A percentile compares a stretch with the other conserved stretches of the same genome.
Evolutionary conservation across 2,888 invertebrate genomes (phyloP).

Genomic region (Eupithecia pulchellata): DNA sequence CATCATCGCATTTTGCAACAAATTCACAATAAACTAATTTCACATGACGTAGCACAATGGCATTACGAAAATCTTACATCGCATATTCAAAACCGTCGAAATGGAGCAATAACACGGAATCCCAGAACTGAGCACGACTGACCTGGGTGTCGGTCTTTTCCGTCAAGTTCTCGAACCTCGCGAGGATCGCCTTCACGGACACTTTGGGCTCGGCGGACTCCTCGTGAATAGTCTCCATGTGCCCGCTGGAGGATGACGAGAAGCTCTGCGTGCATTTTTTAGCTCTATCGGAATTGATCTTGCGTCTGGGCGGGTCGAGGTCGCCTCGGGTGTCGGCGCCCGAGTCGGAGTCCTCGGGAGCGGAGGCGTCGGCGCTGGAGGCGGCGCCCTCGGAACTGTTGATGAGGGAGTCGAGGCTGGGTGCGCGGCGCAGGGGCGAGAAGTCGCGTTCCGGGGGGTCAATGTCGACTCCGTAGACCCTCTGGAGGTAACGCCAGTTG

Average conservation of each 20-base stretch:
- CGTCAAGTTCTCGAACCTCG: slow-evolving; percentile 90
- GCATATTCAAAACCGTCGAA: slow-evolving; percentile 37
- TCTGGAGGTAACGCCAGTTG: slow-evolving; percentile 83
- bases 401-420: slow-evolving; percentile 88
- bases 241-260: slow-evolving; percentile 86
- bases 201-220: slow-evolving; percentile 92
- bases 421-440: slow-evolving; percentile 75
- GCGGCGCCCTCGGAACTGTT: slow-evolving; percentile 88
- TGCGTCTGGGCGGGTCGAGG: slow-evolving; percentile 66
- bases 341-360: slow-evolving; percentile 87
- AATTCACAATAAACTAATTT: slow-evolving; percentile 51
- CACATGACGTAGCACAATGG: slow-evolving; percentile 49
- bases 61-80: slow-evolving; percentile 40
- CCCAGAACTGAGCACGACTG: slow-evolving; percentile 43
- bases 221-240: slow-evolving; percentile 93
- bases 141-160: slow-evolving; percentile 75
- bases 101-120: slow-evolving; percentile 35
- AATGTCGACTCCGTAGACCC: slow-evolving; percentile 79
- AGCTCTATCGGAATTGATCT: slow-evolving; percentile 58
- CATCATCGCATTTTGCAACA: slow-evolving; percentile 53
- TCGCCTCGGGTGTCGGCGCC: slow-evolving; percentile 87
- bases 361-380: slow-evolving; percentile 86
- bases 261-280: slow-evolving; percentile 79
- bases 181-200: slow-evolving; percentile 92
- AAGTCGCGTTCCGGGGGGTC: slow-evolving; percentile 62